These are phyloP conservation scores for Pithys albifrons DNA, from an alignment of 2,113 vertebrate species.

Conservation along the genomic window DNA sequence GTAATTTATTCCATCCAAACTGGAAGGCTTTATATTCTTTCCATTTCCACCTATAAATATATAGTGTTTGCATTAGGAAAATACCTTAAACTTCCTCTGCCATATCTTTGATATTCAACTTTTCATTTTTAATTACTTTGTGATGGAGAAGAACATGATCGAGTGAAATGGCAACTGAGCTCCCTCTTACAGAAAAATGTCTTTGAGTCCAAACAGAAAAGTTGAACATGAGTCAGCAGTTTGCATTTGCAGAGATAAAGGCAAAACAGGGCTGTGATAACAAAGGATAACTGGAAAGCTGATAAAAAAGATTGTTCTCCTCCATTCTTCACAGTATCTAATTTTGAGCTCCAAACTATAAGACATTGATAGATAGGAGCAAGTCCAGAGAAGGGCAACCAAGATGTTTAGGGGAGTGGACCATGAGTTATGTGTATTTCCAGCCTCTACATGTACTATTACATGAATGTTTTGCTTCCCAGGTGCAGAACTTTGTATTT, in stretches of 20 bases:
- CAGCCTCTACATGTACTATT: neutral
- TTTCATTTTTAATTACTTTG: neutral
- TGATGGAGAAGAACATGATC: neutral
- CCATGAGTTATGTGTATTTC: neutral
- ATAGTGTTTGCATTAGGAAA: neutral
- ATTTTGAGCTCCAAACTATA: neutral
- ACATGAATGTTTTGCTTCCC: neutral
- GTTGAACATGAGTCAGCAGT: neutral
- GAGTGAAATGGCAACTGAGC: neutral
- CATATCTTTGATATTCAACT: neutral
- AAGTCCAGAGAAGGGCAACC: neutral
- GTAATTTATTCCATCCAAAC: neutral
- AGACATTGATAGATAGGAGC: neutral
- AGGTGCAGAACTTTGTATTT: neutral
- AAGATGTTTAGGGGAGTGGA: neutral
- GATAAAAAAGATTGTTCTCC: neutral
- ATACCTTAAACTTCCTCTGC: neutral
- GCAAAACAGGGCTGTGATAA: accelerated
- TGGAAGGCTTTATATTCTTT: neutral
- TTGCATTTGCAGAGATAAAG: neutral
- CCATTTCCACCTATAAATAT: neutral
- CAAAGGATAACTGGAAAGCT: neutral
- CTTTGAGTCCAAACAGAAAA: neutral
- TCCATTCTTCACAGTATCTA: neutral
- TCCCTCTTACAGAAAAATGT: neutral